Evolutionary conservation across 2,113 vertebrate species (phyloP), one percentile per base, ranked within the genome.

Genomic region (Bettongia penicillata): DNA sequence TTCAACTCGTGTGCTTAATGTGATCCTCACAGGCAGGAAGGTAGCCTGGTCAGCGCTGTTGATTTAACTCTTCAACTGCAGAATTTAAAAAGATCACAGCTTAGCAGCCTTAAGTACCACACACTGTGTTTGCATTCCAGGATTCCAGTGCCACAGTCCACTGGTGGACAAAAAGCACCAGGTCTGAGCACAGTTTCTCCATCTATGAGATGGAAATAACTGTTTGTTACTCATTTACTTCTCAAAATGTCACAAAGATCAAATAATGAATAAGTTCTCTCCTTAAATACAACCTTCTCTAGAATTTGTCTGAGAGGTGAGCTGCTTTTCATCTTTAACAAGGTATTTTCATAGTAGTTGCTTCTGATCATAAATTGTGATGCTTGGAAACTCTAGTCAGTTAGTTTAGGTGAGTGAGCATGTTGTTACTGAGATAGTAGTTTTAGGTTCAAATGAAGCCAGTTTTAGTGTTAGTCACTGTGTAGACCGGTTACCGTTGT

Each of bases 51-150:
- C 97, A 95, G 97, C 96, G 96, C 50, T 91, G 93, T 96, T 92
- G 94, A 95, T 96, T 98, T 99, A 99, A 99, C 98, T 98, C 98
- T 98, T 98, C 51, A 93, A 89, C 93, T 98, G 95, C 98, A 95
- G 93, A 96, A 95, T 52, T 25, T 0, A 10, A n/a, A 84, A 43
- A 84, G 3, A n/a, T 91, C 43, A 23, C n/a, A 48, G 48, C 90
- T 31, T 91, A 47, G 22, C 11, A 43, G 24, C 89, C 90, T 61
- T 9, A 22, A 84, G 68, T 84, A 43, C 68, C 68, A 84, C 68
- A 43, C 68, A 84, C 68, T 84, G n/a, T 84, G 68, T 84, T 84
- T 23, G 16, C 43, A 43, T 22, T 43, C 68, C n/a, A 23, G 37
- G 68, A 19, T 84, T 43, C n/a, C 19, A 84, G 37, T 84, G 68